phyloP scores from a whole-genome alignment of 2,797 vertebrate species.

The Poecilia wingei region DNA sequence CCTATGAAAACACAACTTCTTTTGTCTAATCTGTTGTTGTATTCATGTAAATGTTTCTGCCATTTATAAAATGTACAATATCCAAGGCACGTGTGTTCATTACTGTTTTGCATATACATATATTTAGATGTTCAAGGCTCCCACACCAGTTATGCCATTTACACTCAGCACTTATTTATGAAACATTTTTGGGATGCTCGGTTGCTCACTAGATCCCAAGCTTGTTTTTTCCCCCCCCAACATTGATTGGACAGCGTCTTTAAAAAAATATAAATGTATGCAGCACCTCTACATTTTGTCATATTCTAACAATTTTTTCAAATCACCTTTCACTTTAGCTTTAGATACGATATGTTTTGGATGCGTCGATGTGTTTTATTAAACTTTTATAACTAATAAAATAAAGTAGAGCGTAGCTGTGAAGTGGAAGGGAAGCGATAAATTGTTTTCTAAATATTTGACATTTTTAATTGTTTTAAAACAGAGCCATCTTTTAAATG shows the following conservation, averaged over 20 bases:
- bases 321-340: background rate
- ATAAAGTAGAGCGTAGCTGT: background rate
- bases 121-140: background rate
- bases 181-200: background rate
- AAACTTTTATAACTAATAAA: background rate
- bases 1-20: constrained; percentile 73
- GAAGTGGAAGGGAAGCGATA: background rate
- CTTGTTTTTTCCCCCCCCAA: background rate
- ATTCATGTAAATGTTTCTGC: background rate
- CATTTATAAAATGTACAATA: constrained; percentile 36
- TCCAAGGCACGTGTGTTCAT: background rate
- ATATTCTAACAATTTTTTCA: background rate
- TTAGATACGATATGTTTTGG: background rate
- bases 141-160: background rate
- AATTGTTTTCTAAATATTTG: background rate
- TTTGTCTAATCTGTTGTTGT: background rate
- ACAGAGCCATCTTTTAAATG: background rate
- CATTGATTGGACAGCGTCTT: background rate
- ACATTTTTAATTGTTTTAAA: background rate
- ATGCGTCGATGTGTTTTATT: background rate
- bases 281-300: background rate
- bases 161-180: background rate
- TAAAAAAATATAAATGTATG: background rate
- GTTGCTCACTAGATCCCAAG: background rate
- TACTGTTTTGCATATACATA: background rate